Percentiles rank a stretch among this genome's conserved stretches.
phyloP scores from a whole-genome alignment of 2,113 vertebrate species.

The Centropus bengalensis region DNA sequence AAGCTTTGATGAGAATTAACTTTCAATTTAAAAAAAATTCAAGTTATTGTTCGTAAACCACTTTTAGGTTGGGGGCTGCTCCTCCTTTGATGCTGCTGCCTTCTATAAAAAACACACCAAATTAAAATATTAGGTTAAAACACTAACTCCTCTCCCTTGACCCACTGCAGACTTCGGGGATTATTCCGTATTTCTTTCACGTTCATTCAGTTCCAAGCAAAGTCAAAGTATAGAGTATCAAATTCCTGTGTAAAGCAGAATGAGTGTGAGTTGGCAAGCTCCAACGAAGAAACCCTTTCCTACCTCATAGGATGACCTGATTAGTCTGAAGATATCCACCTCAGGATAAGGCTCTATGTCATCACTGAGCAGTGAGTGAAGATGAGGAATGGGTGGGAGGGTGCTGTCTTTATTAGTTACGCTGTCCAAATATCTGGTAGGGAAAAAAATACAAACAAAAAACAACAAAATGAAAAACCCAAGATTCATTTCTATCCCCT shows the following conservation, averaged over 20 bases:
- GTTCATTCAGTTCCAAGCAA: background rate
- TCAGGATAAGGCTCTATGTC: conserved; percentile 93
- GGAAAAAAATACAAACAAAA: background rate
- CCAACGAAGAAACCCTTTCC: background rate
- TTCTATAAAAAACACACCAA: background rate
- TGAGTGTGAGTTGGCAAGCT: background rate
- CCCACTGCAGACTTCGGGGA: background rate
- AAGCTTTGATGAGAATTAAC: background rate
- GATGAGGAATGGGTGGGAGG: conserved; percentile 94
- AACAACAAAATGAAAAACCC: background rate
- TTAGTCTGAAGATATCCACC: conserved; percentile 96
- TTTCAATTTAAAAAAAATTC: background rate
- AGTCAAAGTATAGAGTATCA: background rate
- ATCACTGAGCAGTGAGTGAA: conserved; percentile 94
- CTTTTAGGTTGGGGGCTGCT: background rate
- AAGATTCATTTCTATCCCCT: background rate
- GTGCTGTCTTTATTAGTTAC: conserved; percentile 98
- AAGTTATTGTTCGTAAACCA: background rate
- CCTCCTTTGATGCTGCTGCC: background rate
- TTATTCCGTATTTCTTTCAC: background rate
- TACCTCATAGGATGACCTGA: conserved; percentile 94
- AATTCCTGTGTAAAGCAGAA: background rate
- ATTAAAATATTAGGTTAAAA: background rate
- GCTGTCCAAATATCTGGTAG: conserved; percentile 91
- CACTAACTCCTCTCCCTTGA: background rate